phyloP scores from a whole-genome alignment of 2,113 vertebrate species.

The Ptyas mucosa region DNA sequence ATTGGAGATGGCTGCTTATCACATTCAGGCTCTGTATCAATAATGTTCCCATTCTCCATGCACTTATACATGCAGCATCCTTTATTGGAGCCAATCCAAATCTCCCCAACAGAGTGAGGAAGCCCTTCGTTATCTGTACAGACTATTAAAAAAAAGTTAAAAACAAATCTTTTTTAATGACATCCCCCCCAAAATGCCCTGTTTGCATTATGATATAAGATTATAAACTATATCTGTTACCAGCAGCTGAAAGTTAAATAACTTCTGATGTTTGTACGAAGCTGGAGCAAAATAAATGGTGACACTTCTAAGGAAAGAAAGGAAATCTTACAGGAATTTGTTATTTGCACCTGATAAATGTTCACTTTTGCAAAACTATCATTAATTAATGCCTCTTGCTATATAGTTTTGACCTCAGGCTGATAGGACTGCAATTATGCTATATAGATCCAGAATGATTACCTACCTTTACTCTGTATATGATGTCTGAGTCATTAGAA shows the following conservation, averaged over 20 bases:
- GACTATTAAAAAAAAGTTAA: slow-evolving; percentile 62
- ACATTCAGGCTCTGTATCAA: slow-evolving; percentile 85
- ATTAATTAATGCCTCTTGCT: neutral
- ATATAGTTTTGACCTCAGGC: neutral
- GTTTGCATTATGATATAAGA: neutral
- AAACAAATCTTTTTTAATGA: neutral
- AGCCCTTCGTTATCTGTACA: slow-evolving; percentile 88
- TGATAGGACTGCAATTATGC: neutral
- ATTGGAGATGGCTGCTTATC: slow-evolving; percentile 68
- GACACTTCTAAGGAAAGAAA: neutral
- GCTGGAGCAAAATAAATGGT: neutral
- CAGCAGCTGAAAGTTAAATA: neutral
- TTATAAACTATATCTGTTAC: neutral
- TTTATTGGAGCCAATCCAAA: slow-evolving; percentile 87
- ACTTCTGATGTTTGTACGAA: neutral
- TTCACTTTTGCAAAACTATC: neutral
- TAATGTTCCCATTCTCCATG: slow-evolving; percentile 87
- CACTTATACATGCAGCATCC: slow-evolving; percentile 88
- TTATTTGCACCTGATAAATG: neutral
- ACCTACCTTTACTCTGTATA: neutral
- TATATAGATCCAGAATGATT: neutral
- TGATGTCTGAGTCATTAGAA: neutral
- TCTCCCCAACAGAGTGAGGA: slow-evolving; percentile 81
- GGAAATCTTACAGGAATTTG: neutral
- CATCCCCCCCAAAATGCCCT: neutral